These are phyloP conservation scores for Griposia aprilina DNA, from an alignment of 2,888 invertebrate genomes.

Conservation along the genomic window DNA sequence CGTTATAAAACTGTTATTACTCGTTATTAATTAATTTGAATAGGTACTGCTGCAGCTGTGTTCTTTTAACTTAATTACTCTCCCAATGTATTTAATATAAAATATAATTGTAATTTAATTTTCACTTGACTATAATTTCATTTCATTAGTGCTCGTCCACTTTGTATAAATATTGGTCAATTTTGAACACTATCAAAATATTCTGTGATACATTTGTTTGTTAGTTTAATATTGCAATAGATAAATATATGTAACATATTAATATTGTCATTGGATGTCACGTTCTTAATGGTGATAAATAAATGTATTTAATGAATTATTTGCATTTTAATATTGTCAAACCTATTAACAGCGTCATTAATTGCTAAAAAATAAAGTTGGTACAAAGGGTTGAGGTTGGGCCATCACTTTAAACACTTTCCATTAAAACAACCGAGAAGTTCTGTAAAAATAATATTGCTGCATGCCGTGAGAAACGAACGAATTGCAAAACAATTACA, in stretches of 20 bases:
- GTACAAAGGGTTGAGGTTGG: neutral
- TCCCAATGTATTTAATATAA: constrained; percentile 61
- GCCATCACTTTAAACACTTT: neutral
- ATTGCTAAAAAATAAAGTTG: neutral
- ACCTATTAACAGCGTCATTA: neutral
- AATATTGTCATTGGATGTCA: constrained; percentile 86
- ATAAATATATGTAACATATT: constrained; percentile 74
- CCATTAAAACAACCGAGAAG: neutral
- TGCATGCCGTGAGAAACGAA: constrained; percentile 11
- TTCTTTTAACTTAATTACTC: constrained; percentile 19
- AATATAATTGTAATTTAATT: constrained; percentile 49
- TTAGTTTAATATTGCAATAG: constrained; percentile 81
- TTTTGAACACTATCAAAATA: constrained; percentile 89
- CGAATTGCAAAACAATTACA: constrained; percentile 40
- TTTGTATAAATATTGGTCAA: constrained; percentile 85
- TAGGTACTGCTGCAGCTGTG: neutral
- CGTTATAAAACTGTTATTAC: neutral
- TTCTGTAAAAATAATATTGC: neutral
- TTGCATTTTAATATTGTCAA: constrained; percentile 55
- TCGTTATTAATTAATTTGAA: neutral
- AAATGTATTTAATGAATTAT: constrained; percentile 79
- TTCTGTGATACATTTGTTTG: constrained; percentile 90
- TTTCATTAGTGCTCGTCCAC: constrained; percentile 80
- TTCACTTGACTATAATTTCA: constrained; percentile 59
- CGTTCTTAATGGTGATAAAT: constrained; percentile 86